phyloP scores from a whole-genome alignment of 2,113 vertebrate species.

The Athene noctua region DNA sequence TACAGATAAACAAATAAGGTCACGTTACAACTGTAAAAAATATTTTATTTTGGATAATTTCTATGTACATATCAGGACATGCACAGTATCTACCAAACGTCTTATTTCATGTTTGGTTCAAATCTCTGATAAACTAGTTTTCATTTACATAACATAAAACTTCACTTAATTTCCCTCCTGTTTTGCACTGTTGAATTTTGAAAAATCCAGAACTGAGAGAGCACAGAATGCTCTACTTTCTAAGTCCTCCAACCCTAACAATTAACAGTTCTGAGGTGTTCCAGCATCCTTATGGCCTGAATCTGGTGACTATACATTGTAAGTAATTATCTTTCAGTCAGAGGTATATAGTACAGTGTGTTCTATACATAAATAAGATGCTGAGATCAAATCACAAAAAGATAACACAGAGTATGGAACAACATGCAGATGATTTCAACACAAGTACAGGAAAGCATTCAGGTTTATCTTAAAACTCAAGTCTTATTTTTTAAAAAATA shows the following conservation, averaged over 20 bases:
- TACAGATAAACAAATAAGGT: not conserved
- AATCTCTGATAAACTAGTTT: not conserved
- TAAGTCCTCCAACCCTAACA: not conserved
- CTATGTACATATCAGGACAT: accelerated
- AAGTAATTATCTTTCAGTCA: not conserved
- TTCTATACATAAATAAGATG: not conserved
- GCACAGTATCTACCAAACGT: not conserved
- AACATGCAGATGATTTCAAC: not conserved
- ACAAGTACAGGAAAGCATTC: not conserved
- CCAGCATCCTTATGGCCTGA: not conserved
- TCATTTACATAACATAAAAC: not conserved
- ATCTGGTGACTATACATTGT: not conserved
- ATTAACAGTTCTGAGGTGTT: not conserved
- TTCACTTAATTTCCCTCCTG: not conserved
- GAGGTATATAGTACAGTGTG: not conserved
- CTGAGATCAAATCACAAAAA: not conserved
- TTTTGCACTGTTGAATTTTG: not conserved
- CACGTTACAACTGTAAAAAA: not conserved
- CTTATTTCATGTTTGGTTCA: not conserved
- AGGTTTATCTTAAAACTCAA: not conserved
- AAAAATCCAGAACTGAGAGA: not conserved
- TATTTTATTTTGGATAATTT: not conserved
- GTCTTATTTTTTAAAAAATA: not conserved
- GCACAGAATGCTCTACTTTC: not conserved
- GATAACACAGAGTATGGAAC: not conserved